Percentiles rank a stretch among this genome's conserved stretches.
Evolutionary conservation across 2,797 vertebrate species (phyloP).

Genomic region (Garrulus glandarius): DNA sequence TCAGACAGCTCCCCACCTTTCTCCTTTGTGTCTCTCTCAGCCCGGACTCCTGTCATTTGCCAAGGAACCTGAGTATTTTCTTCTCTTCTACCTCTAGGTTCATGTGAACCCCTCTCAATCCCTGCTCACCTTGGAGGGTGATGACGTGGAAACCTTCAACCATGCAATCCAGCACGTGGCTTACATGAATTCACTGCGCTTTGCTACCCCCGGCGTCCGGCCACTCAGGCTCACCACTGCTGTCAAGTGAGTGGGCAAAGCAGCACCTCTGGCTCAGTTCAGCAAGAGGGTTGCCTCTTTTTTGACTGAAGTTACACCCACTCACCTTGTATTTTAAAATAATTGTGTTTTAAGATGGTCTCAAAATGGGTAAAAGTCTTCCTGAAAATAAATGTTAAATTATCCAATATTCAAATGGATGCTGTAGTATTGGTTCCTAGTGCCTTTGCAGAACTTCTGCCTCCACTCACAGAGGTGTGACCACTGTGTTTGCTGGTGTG

Average conservation of each 20-base stretch:
- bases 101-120: conserved; percentile 98
- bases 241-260: conserved; percentile 83
- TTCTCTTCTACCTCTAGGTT: conserved; percentile 78
- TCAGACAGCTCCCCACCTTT: neutral
- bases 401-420: neutral
- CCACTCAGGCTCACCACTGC: conserved; percentile 92
- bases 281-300: neutral
- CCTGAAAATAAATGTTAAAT: neutral
- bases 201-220: conserved; percentile 93
- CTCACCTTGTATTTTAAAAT: neutral
- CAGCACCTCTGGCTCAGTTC: neutral
- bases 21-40: conserved; percentile 1
- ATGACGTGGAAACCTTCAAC: conserved; percentile 96
- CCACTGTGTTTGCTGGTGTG: neutral
- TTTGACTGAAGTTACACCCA: neutral
- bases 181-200: conserved; percentile 96
- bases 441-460: neutral
- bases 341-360: neutral
- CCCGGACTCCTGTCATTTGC: neutral
- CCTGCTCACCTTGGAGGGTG: conserved; percentile 92
- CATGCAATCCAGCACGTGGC: conserved; percentile 96
- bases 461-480: neutral
- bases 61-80: neutral
- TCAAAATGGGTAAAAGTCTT: neutral
- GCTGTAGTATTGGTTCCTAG: neutral